Percentiles rank a stretch among this genome's conserved stretches.
Conservation (phyloP, 2,888 invertebrate species). For the Parascotia fuliginaria region DNA sequence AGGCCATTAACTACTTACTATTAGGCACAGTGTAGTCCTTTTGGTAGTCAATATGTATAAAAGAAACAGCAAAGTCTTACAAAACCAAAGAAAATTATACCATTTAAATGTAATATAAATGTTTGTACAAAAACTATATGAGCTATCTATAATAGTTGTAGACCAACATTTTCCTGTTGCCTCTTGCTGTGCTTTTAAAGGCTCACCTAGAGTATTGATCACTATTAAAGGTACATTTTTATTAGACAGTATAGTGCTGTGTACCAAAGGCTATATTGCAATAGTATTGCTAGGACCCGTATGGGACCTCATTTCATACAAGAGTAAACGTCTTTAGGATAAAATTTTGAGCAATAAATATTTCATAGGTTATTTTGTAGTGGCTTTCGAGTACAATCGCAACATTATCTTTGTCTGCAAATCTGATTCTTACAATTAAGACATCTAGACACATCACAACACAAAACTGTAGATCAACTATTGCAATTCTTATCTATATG, state of each 20-base stretch:
- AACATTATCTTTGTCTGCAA: too few relatives aligned
- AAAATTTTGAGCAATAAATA: too few relatives aligned
- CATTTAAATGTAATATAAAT: too few relatives aligned
- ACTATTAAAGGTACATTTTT: constrained; percentile 26
- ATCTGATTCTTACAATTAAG: neutral
- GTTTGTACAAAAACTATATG: neutral
- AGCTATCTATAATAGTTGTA: neutral
- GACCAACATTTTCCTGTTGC: constrained; percentile 11
- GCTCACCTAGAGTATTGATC: constrained; percentile 26
- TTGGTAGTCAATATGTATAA: too few relatives aligned
- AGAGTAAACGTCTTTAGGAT: too few relatives aligned
- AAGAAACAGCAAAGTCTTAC: too few relatives aligned
- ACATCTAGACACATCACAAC: neutral
- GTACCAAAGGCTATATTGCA: neutral
- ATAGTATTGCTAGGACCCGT: neutral
- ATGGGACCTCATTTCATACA: too few relatives aligned
- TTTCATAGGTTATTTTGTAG: too few relatives aligned
- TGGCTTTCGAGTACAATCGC: too few relatives aligned
- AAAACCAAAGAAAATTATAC: too few relatives aligned
- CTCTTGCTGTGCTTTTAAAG: constrained; percentile 28
- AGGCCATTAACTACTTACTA: too few relatives aligned
- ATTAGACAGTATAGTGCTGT: constrained; percentile 14
- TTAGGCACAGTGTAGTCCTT: too few relatives aligned
- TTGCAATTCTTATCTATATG: neutral
- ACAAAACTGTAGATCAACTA: neutral